These are phyloP conservation scores for Fukomys damarensis DNA, from an alignment of 2,113 vertebrate genomes.

Conservation along the genomic window DNA sequence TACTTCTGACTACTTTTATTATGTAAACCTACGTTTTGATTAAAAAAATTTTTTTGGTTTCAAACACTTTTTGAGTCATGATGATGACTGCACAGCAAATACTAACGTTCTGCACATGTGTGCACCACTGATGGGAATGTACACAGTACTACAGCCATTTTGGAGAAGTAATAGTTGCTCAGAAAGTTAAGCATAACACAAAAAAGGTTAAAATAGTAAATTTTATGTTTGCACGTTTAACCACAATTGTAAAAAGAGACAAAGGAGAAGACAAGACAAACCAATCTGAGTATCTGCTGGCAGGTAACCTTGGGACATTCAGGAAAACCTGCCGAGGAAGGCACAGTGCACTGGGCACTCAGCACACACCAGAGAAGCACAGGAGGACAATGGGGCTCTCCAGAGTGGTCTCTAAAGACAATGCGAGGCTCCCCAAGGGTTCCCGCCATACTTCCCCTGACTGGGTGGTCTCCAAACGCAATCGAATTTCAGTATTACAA, in stretches of 20 bases:
- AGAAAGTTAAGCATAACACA: too few relatives aligned
- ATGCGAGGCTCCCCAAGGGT: not conserved
- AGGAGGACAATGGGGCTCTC: not conserved
- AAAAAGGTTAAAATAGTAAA: not conserved
- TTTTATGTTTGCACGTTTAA: not conserved
- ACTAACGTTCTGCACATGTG: not conserved
- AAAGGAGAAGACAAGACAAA: not conserved
- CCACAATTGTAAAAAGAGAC: not conserved
- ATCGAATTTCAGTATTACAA: not conserved
- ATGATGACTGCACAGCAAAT: not conserved
- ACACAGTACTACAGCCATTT: too few relatives aligned
- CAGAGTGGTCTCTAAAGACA: not conserved
- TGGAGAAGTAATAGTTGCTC: too few relatives aligned
- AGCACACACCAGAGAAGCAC: not conserved
- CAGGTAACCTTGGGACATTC: not conserved
- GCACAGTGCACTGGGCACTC: not conserved
- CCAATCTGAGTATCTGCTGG: not conserved
- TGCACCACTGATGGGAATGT: too few relatives aligned
- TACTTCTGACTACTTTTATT: not conserved
- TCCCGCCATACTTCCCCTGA: not conserved
- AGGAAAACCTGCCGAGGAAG: not conserved
- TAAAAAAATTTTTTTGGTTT: not conserved
- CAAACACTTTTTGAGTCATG: not conserved
- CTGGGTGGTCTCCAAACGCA: not conserved
- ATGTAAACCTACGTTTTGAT: conserved; percentile 1